These are phyloP conservation scores for Pterobdella sp. DNA, from an alignment of 2,888 invertebrate genomes.

Conservation along the genomic window DNA sequence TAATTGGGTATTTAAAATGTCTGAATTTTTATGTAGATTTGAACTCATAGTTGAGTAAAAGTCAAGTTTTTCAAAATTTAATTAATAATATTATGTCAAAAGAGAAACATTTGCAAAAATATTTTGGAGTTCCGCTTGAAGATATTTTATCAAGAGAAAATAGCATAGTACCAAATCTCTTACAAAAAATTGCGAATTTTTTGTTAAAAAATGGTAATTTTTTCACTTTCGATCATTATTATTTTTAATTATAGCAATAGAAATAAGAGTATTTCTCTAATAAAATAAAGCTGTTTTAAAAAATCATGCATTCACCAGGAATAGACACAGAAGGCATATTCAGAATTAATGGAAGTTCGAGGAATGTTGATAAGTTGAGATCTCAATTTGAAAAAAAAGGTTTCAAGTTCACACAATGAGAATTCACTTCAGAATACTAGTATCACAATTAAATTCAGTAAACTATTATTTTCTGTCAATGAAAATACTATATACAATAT, in stretches of 20 bases:
- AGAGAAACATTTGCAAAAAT: constrained; percentile 23
- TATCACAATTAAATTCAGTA: too few species aligned
- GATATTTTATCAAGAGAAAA: constrained; percentile 35
- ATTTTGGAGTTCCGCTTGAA: constrained; percentile 38
- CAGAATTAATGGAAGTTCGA: constrained; percentile 56
- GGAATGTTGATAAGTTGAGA: constrained; percentile 55
- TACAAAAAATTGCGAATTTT: constrained; percentile 37
- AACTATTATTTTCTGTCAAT: too few species aligned
- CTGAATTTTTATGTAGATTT: too few species aligned
- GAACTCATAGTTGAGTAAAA: too few species aligned
- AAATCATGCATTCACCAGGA: constrained; percentile 41
- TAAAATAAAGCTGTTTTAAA: constrained; percentile 21
- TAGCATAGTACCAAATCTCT: constrained; percentile 36
- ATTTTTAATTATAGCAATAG: not conserved
- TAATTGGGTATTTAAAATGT: too few species aligned
- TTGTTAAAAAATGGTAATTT: constrained; percentile 33
- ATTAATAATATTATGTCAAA: too few species aligned
- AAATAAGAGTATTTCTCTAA: not conserved
- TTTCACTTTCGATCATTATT: not conserved
- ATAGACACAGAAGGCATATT: constrained; percentile 55
- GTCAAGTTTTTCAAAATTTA: too few species aligned
- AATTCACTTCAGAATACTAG: too few species aligned
- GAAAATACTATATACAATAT: too few species aligned
- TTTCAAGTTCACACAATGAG: not conserved
- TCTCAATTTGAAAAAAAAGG: constrained; percentile 55